A percentile compares a stretch with the other conserved stretches of the same genome.
phyloP scores from a whole-genome alignment of 2,113 vertebrate genomes.

The Urocynchramus pylzowi region DNA sequence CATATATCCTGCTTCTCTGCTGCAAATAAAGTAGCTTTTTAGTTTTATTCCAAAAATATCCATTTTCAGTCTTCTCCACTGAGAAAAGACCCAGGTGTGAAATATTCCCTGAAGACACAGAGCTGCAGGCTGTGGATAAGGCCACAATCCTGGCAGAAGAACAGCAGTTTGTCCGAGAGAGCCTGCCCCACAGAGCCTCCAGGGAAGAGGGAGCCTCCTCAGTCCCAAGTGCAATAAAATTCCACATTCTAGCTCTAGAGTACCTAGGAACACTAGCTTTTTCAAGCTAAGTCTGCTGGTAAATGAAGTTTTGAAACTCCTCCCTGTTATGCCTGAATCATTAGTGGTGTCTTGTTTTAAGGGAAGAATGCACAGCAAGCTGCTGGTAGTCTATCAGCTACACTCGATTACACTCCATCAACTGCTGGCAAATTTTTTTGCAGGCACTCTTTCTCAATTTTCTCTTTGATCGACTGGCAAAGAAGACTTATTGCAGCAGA shows the following conservation, averaged over 20 bases:
- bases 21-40: background rate
- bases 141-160: background rate
- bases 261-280: background rate
- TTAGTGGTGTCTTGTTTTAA: background rate
- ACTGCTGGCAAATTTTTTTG: background rate
- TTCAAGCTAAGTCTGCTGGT: background rate
- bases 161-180: background rate
- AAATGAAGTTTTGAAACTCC: background rate
- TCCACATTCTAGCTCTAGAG: background rate
- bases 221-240: background rate
- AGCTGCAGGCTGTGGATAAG: background rate
- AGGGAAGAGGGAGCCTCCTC: background rate
- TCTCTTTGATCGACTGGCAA: background rate
- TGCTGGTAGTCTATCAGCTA: background rate
- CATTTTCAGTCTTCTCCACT: background rate
- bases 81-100: background rate
- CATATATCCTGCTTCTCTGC: background rate
- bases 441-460: background rate
- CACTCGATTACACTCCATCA: background rate
- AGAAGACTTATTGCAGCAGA: background rate
- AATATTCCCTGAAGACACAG: background rate
- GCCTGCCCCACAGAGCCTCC: background rate
- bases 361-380: background rate
- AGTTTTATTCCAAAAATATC: background rate
- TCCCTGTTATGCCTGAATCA: background rate